Evolutionary conservation across 1,140 invertebrate genomes (phyloP).

Genomic region (Riptortus pedestris): DNA sequence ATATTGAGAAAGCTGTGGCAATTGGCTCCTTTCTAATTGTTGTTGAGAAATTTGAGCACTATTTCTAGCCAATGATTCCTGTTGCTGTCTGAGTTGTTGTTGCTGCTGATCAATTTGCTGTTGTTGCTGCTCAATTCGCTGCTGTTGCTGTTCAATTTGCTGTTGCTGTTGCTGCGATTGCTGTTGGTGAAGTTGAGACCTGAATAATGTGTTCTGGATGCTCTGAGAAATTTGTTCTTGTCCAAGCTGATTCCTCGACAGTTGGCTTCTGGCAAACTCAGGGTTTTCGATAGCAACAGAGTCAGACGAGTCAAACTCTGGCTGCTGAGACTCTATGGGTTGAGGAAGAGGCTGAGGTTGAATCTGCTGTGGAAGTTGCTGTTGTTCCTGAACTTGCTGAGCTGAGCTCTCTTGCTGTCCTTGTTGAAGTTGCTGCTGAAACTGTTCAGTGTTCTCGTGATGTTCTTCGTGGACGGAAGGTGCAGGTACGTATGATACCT

Average conservation of each 20-base stretch:
- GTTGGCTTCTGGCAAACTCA: slow-evolving; percentile 19
- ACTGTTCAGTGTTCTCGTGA: slow-evolving; percentile 14
- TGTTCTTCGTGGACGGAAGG: slow-evolving; percentile 9
- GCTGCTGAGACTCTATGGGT: slow-evolving; percentile 22
- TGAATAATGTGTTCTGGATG: not conserved
- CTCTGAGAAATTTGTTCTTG: not conserved
- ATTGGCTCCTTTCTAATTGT: not conserved
- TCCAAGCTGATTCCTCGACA: not conserved
- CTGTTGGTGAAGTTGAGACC: not conserved
- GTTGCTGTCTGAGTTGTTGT: not conserved
- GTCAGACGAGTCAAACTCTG: slow-evolving; percentile 28
- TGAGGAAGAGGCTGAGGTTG: slow-evolving; percentile 18
- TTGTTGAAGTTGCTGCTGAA: slow-evolving; percentile 20
- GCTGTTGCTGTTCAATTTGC: slow-evolving; percentile 7
- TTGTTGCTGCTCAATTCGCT: slow-evolving; percentile 15
- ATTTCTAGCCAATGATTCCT: not conserved
- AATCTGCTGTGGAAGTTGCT: slow-evolving; percentile 15
- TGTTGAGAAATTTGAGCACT: not conserved
- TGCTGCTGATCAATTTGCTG: slow-evolving; percentile 11
- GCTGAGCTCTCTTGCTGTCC: not conserved
- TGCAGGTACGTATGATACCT: not conserved
- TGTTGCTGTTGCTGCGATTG: slow-evolving; percentile 1
- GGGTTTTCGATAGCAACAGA: slow-evolving; percentile 27
- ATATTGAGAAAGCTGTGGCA: not conserved
- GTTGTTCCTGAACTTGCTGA: slow-evolving; percentile 21